Conservation (phyloP, 2,113 vertebrate species). For the Pterocles orientalis region DNA sequence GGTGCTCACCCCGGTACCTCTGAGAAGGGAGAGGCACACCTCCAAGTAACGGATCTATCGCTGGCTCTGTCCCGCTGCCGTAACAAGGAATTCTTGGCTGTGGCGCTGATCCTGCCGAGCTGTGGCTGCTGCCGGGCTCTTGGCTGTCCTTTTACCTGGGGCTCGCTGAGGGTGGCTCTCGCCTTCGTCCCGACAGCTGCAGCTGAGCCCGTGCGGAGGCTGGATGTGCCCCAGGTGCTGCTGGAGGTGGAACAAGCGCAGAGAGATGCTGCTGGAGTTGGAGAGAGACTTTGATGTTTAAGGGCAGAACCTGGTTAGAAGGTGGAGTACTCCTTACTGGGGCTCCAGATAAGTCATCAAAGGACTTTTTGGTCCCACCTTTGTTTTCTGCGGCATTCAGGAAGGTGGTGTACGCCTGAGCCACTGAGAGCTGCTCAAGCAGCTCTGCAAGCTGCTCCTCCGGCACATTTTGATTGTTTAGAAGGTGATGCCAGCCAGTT, state of each 20-base stretch:
- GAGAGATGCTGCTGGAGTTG: neutral
- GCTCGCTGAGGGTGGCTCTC: neutral
- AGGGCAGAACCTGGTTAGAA: neutral
- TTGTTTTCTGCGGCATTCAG: neutral
- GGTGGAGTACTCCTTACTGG: neutral
- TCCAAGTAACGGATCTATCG: neutral
- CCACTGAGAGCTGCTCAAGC: neutral
- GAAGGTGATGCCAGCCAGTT: accelerated
- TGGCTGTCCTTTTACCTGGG: neutral
- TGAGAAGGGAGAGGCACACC: neutral
- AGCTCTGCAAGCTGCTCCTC: neutral
- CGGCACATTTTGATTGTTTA: neutral
- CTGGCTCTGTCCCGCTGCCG: accelerated
- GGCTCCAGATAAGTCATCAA: neutral
- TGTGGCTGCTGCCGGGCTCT: neutral
- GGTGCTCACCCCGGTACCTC: accelerated
- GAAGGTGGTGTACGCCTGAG: neutral
- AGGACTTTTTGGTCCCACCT: neutral
- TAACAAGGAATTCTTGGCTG: neutral
- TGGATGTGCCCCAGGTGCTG: neutral
- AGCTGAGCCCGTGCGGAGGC: accelerated
- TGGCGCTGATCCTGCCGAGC: accelerated
- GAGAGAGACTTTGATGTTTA: neutral
- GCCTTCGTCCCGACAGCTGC: accelerated
- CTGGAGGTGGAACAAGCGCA: neutral